Evolutionary conservation across 2,113 vertebrate genomes (phyloP).

Genomic region (Actenoides hombroni): DNA sequence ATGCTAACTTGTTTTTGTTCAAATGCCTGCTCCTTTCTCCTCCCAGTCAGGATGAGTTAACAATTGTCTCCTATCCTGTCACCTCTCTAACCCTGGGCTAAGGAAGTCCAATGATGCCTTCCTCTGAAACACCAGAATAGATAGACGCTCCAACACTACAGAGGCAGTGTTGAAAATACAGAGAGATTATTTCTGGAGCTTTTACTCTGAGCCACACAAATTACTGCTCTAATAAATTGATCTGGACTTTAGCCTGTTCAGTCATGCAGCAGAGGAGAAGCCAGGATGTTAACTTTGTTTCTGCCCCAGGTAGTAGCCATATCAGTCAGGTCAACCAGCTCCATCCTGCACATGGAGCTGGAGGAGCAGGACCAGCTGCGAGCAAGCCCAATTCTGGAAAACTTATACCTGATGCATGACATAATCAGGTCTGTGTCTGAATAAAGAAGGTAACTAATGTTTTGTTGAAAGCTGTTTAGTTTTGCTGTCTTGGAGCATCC

Average conservation of each 20-base stretch:
- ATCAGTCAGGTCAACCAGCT: not conserved
- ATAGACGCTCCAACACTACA: not conserved
- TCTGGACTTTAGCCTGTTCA: not conserved
- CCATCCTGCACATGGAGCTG: rapidly evolving
- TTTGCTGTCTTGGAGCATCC: not conserved
- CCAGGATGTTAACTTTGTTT: not conserved
- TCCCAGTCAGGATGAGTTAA: not conserved
- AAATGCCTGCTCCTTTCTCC: not conserved
- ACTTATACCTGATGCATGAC: not conserved
- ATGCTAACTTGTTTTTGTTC: not conserved
- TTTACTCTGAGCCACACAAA: not conserved
- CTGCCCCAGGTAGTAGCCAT: too few species aligned
- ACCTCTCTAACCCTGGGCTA: not conserved
- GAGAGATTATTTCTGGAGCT: not conserved
- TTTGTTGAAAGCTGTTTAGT: not conserved
- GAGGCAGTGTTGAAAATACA: not conserved
- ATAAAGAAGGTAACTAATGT: not conserved
- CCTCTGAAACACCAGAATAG: not conserved
- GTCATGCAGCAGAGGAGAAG: not conserved
- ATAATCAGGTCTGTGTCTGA: not conserved
- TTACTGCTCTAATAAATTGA: not conserved
- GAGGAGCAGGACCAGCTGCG: not conserved
- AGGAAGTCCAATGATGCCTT: not conserved
- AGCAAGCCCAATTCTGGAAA: not conserved
- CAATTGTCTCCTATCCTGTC: not conserved